A percentile compares a stretch with the other conserved stretches of the same genome.
Evolutionary conservation across 2,113 vertebrate species (phyloP).

Genomic region (Silurus glanis): DNA sequence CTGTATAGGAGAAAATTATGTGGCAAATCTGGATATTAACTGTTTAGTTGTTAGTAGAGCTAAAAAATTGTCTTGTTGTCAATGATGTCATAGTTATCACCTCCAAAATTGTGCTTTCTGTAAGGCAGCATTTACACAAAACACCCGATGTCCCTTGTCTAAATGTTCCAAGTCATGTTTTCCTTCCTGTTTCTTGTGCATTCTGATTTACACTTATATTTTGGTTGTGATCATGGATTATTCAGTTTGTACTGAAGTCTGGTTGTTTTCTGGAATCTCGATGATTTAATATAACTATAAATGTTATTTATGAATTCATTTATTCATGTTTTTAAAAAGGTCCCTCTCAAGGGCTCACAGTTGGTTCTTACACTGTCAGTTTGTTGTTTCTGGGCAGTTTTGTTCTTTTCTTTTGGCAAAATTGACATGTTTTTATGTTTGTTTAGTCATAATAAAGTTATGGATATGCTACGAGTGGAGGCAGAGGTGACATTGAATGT

Average conservation of each 20-base stretch:
- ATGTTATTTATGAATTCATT: neutral
- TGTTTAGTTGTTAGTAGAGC: neutral
- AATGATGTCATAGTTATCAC: neutral
- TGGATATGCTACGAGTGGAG: neutral
- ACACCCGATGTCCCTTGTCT: neutral
- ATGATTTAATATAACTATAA: neutral
- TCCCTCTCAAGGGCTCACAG: neutral
- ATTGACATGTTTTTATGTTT: neutral
- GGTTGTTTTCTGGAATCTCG: neutral
- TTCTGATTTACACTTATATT: neutral
- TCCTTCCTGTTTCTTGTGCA: neutral
- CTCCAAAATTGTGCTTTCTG: neutral
- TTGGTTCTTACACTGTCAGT: neutral
- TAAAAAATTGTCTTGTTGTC: too few relatives aligned
- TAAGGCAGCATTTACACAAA: neutral
- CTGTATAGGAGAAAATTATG: too few relatives aligned
- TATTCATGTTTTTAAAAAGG: neutral
- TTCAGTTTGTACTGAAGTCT: neutral
- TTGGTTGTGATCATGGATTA: neutral
- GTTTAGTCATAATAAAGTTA: neutral
- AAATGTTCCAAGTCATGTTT: neutral
- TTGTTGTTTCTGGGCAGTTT: neutral
- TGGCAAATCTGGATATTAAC: too few relatives aligned
- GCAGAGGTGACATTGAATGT: neutral
- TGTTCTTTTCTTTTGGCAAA: neutral